Conservation (phyloP, 2,113 vertebrate species). For the Takifugu bimaculatus region DNA sequence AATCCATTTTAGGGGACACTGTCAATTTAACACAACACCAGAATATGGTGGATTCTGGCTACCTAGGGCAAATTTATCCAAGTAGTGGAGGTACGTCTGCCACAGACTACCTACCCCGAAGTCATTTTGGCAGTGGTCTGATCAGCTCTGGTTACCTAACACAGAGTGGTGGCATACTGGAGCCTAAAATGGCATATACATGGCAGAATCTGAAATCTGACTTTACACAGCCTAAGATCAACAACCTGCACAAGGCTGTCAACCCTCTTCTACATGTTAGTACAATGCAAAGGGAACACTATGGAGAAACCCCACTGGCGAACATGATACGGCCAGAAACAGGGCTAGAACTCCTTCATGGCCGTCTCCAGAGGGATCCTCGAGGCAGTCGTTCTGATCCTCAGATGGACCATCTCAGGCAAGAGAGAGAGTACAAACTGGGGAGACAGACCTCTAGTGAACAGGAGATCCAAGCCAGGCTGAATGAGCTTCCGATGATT, state of each 20-base stretch:
- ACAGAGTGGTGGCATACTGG: conserved; percentile 71
- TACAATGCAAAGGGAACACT: conserved; percentile 66
- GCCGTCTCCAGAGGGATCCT: conserved; percentile 74
- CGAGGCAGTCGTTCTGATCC: conserved; percentile 78
- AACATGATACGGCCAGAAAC: conserved; percentile 67
- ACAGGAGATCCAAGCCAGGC: conserved; percentile 78
- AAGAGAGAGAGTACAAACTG: conserved; percentile 75
- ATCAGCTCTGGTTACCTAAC: conserved; percentile 65
- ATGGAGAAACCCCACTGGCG: conserved; percentile 67
- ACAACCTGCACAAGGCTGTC: conserved; percentile 81
- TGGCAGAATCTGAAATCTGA: conserved; percentile 87
- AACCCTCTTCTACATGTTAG: conserved; percentile 67
- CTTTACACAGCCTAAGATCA: conserved; percentile 82
- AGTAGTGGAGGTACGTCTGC: conserved; percentile 61
- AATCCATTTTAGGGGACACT: conserved; percentile 52
- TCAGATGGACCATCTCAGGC: conserved; percentile 78
- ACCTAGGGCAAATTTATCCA: conserved; percentile 66
- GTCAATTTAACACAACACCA: conserved; percentile 58
- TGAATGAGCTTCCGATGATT: conserved; percentile 77
- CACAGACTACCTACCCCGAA: conserved; percentile 70
- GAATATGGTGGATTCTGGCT: conserved; percentile 63
- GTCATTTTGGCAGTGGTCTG: conserved; percentile 68
- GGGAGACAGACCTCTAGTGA: conserved; percentile 78
- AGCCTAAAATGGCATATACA: conserved; percentile 81
- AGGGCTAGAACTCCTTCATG: conserved; percentile 72